Evolutionary conservation across 1,140 invertebrate genomes (phyloP).

Genomic region (Drosophila funebris): DNA sequence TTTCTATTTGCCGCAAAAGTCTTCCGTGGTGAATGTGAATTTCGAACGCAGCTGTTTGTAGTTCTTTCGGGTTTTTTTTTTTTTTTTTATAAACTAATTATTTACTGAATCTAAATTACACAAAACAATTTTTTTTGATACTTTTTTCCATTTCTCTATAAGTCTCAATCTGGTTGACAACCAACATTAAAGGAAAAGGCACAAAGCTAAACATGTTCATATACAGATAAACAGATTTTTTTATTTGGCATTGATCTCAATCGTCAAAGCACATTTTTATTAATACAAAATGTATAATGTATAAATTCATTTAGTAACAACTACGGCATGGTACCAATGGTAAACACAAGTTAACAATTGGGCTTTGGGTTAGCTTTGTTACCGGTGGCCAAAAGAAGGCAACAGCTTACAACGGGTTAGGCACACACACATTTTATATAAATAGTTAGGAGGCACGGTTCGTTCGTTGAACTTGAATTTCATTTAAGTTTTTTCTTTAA

Average conservation of each 20-base stretch:
- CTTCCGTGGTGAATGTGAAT: conserved; percentile 3
- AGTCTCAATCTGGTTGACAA: conserved; percentile 39
- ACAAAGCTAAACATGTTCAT: not conserved
- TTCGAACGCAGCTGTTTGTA: not conserved
- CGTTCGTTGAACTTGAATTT: conserved; percentile 8
- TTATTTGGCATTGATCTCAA: not conserved
- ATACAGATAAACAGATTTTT: not conserved
- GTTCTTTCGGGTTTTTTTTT: conserved; percentile 30
- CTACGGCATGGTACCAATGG: conserved; percentile 47
- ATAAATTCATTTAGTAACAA: conserved; percentile 79
- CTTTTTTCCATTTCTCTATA: conserved; percentile 37
- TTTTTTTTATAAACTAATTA: too few species aligned
- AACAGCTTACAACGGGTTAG: conserved; percentile 41
- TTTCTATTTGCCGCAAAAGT: conserved; percentile 5
- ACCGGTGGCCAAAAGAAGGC: not conserved
- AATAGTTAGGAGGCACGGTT: conserved; percentile 43
- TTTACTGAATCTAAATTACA: conserved; percentile 50
- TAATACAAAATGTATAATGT: conserved; percentile 61
- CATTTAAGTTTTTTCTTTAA: conserved; percentile 26
- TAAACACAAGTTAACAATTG: conserved; percentile 69
- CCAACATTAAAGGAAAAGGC: conserved; percentile 28
- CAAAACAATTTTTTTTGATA: conserved; percentile 53
- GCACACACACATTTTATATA: conserved; percentile 42
- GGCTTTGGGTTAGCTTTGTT: conserved; percentile 47
- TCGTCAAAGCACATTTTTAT: conserved; percentile 59